Conservation (phyloP, 1,140 invertebrate genomes). For the Bombus pascuorum region DNA sequence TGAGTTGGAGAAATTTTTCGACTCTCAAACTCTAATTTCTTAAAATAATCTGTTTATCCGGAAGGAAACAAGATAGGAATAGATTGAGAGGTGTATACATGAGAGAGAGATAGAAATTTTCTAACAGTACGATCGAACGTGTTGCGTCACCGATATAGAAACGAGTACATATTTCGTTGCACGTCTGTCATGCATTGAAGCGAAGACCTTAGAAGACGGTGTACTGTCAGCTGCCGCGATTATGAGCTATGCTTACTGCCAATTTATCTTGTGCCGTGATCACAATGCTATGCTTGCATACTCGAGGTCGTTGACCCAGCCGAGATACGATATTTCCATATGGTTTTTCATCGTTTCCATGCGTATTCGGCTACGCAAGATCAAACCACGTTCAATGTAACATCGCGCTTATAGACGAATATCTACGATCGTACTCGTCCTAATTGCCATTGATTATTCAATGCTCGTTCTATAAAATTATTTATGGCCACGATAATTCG, state of each 20-base stretch:
- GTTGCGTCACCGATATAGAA: neutral
- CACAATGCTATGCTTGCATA: constrained; percentile 19
- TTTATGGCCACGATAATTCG: neutral
- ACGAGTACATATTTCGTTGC: neutral
- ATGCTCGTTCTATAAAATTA: neutral
- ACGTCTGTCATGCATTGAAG: neutral
- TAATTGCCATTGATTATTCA: neutral
- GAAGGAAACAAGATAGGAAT: neutral
- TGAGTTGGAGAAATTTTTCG: neutral
- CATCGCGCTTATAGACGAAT: neutral
- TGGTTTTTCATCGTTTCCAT: neutral
- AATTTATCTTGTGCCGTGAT: constrained; percentile 38
- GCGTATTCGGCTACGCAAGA: neutral
- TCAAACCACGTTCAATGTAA: neutral
- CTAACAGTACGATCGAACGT: neutral
- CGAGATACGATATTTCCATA: constrained; percentile 8
- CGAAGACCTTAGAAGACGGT: constrained; percentile 40
- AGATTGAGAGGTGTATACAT: neutral
- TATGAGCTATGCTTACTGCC: constrained; percentile 44
- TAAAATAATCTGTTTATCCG: neutral
- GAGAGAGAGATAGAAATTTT: neutral
- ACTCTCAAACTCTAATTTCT: neutral
- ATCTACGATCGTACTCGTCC: neutral
- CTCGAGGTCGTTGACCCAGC: constrained; percentile 19
- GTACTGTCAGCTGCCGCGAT: constrained; percentile 33